These are phyloP conservation scores for Eremobia ochroleuca DNA, from an alignment of 2,888 invertebrate species.

Conservation along the genomic window DNA sequence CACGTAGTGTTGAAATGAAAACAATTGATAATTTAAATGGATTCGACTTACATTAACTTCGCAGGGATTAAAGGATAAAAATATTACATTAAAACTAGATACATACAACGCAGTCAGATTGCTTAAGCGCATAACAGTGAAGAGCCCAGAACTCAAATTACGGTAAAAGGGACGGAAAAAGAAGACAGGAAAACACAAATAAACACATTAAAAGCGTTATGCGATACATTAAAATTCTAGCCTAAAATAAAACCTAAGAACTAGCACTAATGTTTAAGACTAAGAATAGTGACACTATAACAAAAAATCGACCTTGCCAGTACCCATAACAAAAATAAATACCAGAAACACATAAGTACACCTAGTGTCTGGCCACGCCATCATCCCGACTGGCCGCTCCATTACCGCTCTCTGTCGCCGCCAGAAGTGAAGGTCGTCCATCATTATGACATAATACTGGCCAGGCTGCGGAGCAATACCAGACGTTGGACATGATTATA, in stretches of 20 bases:
- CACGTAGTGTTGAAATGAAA: background rate
- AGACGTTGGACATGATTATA: slow-evolving; percentile 15
- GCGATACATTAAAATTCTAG: background rate
- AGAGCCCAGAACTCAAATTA: background rate
- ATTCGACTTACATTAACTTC: background rate
- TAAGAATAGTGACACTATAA: background rate
- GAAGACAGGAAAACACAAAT: background rate
- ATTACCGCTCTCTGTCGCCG: slow-evolving; percentile 50
- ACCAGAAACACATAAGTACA: background rate
- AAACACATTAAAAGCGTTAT: background rate
- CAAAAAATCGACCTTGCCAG: background rate
- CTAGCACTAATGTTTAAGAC: background rate
- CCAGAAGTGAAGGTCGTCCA: slow-evolving; percentile 29
- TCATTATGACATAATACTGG: slow-evolving; percentile 30
- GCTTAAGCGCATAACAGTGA: background rate
- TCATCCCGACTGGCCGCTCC: slow-evolving; percentile 13
- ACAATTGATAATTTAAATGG: background rate
- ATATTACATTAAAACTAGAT: background rate
- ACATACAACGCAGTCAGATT: background rate
- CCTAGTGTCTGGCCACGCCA: background rate
- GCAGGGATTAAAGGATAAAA: background rate
- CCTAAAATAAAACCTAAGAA: background rate
- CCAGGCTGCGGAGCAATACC: background rate
- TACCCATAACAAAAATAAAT: background rate
- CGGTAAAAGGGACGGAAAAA: background rate